Base-by-base conservation (phyloP, 2,888 invertebrate genomes). In the Tryphoninae sp. region DNA sequence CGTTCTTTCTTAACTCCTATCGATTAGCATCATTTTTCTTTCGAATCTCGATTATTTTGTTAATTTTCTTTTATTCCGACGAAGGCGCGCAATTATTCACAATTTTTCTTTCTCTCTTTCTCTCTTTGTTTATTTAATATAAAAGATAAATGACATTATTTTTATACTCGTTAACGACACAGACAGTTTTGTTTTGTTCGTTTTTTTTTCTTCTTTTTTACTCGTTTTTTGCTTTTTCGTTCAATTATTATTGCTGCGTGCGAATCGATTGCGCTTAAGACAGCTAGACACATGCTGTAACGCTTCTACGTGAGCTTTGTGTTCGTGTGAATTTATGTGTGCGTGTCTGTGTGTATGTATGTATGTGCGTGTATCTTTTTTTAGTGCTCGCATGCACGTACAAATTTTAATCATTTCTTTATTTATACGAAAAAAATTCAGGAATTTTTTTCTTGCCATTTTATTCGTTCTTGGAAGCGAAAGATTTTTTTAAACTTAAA, bases 31-130 rank as follows among this genome's bases (percentile, higher is more conserved):
- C 62, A 45, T 59, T 77, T 55, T 58, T 64, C 62, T 68, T 40
- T 62, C 22, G 71, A 64, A 23, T 40, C 49, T 59, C 55, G 33
- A 78, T 87, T 84, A 86, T 72, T 86, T 82, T 80, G 80, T 84
- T 83, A 80, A 78, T 82, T 72, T 9, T 80, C 51, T 42, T 89
- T 86, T 85, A 82, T 87, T 82, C 73, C 81, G 84, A 85, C 84
- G 82, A 89, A 87, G 88, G 87, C 84, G 87, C 84, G 76, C 86
- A 86, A 86, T 84, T 86, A 87, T 89, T 88, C 84, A 84, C 86
- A 88, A 84, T 86, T 86, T 84, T 69, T 65, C 55, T 59, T 40
- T 80, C 69, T 85, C 82, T 40, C 6, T 62, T n/a, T 42, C 40
- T 62, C 16, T 51, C 58, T 68, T 76, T 81, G 85, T 86, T 88